A percentile compares a stretch with the other conserved stretches of the same genome.
Conservation (phyloP, 2,113 vertebrate genomes). For the Capreolus pygargus region DNA sequence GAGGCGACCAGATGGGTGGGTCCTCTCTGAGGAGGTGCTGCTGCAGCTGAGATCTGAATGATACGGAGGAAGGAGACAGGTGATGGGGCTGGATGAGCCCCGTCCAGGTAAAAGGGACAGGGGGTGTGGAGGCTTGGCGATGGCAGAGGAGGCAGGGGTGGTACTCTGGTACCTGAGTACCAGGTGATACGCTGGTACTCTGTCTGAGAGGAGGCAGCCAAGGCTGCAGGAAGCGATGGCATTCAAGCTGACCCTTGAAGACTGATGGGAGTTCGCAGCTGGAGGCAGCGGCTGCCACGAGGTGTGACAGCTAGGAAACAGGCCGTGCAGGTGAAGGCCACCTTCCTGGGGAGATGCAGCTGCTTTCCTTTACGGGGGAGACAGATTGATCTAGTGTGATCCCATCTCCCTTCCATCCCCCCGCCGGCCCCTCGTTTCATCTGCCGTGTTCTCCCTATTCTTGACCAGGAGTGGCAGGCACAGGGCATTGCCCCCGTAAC, state of each 20-base stretch:
- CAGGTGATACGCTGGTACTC: accelerated
- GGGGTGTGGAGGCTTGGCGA: background rate
- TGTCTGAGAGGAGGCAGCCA: background rate
- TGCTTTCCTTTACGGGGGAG: background rate
- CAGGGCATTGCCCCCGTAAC: background rate
- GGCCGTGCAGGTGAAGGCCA: background rate
- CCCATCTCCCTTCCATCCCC: accelerated
- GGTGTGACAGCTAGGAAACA: background rate
- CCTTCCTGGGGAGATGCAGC: background rate
- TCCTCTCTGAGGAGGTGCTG: background rate
- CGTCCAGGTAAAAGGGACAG: background rate
- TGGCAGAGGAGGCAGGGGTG: too few species aligned
- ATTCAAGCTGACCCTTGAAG: background rate
- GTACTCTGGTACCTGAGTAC: too few species aligned
- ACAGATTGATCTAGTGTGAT: background rate
- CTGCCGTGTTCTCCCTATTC: background rate
- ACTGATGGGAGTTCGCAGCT: background rate
- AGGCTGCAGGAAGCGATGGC: accelerated
- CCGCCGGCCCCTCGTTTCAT: accelerated
- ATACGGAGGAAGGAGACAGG: background rate
- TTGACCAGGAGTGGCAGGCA: background rate
- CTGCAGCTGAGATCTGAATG: background rate
- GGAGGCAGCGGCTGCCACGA: background rate
- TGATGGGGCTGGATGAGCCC: background rate
- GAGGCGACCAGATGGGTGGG: background rate